A percentile compares a stretch with the other conserved stretches of the same genome.
These are phyloP conservation scores for Pseudolycoriella hygida DNA, from an alignment of 2,888 invertebrate species.

Conservation along the genomic window DNA sequence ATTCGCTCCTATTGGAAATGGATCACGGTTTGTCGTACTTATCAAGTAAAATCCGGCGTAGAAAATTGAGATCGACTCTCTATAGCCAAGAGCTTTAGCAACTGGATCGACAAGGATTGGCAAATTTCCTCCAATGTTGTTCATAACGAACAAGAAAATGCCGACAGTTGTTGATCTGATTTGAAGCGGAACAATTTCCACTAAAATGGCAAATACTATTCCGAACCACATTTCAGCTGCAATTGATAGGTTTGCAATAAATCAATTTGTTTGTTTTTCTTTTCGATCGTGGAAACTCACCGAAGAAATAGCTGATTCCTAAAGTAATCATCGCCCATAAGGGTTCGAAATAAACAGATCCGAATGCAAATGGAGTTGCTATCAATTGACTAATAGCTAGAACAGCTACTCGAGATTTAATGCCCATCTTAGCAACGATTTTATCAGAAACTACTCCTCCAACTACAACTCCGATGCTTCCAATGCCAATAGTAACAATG, in stretches of 20 bases:
- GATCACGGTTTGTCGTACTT: slow-evolving; percentile 33
- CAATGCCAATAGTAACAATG: slow-evolving; percentile 72
- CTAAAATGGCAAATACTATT: slow-evolving; percentile 75
- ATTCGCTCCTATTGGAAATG: neutral
- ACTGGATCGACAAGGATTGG: slow-evolving; percentile 78
- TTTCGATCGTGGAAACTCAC: slow-evolving; percentile 31
- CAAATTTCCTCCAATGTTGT: slow-evolving; percentile 78
- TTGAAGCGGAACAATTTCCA: slow-evolving; percentile 69
- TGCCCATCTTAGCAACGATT: slow-evolving; percentile 73
- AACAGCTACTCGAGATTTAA: slow-evolving; percentile 61
- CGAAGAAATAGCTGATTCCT: slow-evolving; percentile 76
- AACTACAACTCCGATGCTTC: slow-evolving; percentile 44
- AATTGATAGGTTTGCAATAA: slow-evolving; percentile 16
- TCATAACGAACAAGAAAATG: slow-evolving; percentile 80
- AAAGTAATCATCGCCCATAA: slow-evolving; percentile 74
- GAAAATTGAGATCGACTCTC: slow-evolving; percentile 70
- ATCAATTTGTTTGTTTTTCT: neutral
- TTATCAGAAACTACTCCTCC: slow-evolving; percentile 68
- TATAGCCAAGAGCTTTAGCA: slow-evolving; percentile 61
- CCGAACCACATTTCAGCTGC: slow-evolving; percentile 91
- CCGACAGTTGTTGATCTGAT: slow-evolving; percentile 74
- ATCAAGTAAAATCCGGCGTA: slow-evolving; percentile 76
- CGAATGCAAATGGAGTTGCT: slow-evolving; percentile 70
- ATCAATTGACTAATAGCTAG: slow-evolving; percentile 68
- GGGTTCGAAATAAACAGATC: slow-evolving; percentile 66